Conservation (phyloP, 2,797 vertebrate genomes). For the Heteromormyrus szaboi region DNA sequence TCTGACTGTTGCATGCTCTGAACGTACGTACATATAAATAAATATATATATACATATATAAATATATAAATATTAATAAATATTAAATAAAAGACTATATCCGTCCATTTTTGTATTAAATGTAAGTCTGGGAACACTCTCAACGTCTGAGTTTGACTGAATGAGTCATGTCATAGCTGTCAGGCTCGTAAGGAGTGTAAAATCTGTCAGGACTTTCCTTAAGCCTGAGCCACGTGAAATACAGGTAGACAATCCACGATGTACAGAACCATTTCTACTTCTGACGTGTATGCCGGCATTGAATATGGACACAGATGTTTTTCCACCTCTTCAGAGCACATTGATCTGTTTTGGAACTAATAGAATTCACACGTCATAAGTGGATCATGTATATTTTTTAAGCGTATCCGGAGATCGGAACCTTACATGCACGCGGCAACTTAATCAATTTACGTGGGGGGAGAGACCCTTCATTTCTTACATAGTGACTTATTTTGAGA, state of each 20-base stretch:
- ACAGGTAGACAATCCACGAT: slow-evolving; percentile 53
- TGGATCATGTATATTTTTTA: slow-evolving; percentile 66
- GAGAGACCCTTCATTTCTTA: slow-evolving; percentile 32
- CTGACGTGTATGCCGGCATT: slow-evolving; percentile 43
- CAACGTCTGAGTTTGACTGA: slow-evolving; percentile 35
- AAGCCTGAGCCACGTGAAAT: slow-evolving; percentile 40
- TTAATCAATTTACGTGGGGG: slow-evolving; percentile 41
- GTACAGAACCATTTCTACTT: slow-evolving; percentile 51
- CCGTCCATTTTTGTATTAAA: slow-evolving; percentile 47
- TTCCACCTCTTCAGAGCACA: slow-evolving; percentile 61
- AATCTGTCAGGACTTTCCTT: slow-evolving; percentile 44
- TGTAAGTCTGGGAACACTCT: slow-evolving; percentile 35
- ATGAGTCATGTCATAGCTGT: slow-evolving; percentile 34
- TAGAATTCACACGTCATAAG: slow-evolving; percentile 62
- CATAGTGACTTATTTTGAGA: slow-evolving; percentile 18
- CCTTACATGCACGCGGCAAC: slow-evolving; percentile 65
- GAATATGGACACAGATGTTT: slow-evolving; percentile 57
- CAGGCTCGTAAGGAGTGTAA: slow-evolving; percentile 44
- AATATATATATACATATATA: slow-evolving; percentile 30
- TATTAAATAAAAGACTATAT: slow-evolving; percentile 20
- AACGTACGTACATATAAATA: slow-evolving; percentile 42
- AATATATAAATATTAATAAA: slow-evolving; percentile 45
- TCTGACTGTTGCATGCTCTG: slow-evolving; percentile 44
- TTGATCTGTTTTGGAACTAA: slow-evolving; percentile 63
- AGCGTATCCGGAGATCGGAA: slow-evolving; percentile 53